Base-by-base conservation (phyloP, 2,797 vertebrate species). In the Chrosomus eos region DNA sequence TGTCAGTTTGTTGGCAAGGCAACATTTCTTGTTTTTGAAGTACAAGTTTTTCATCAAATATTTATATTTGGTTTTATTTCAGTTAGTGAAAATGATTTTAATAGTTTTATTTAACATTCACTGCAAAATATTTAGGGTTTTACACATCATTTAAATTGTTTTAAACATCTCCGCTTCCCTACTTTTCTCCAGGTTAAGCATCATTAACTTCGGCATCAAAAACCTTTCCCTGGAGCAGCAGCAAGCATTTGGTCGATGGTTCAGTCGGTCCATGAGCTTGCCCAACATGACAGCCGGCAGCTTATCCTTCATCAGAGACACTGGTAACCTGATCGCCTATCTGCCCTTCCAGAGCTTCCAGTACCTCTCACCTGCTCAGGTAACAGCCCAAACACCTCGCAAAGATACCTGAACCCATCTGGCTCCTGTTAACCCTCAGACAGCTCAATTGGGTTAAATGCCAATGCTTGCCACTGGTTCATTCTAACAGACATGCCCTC, bases 341-440 rank as follows among this genome's bases (percentile, higher is more conserved):
- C 91, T 96, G 88, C 95, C 96, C 68, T 96, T 96, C 92, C 85
- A 90, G 86, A 93, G 90, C 92, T 96, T 96, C 94, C 95, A 96
- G 92, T 90, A 93, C 91, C 91, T 96, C 91, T 94, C 95, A 83
- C 88, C 94, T 93, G 93, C 94, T 95, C 96, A 96, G 95, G 96
- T 96, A 96, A 95, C 94, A 86, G 87, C 85, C 85, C 86, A 85
- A 91, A 93, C 93, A 93, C 94, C 92, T 90, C 75, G 36, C 86
- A 43, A 80, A 5, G 94, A 92, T 94, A 95, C 90, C 75, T 4
- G 89, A 96, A 43, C 84, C 60, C 7, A 60, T 78, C 67, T 80
- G 88, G 87, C 88, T 82, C 74, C n/a, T 21, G 62, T 87, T 28
- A 87, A 81, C 51, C 86, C 77, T 81, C 75, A 66, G 83, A 73